These are phyloP conservation scores for Pristis pectinata DNA, from an alignment of 2,797 vertebrate genomes.

Conservation along the genomic window DNA sequence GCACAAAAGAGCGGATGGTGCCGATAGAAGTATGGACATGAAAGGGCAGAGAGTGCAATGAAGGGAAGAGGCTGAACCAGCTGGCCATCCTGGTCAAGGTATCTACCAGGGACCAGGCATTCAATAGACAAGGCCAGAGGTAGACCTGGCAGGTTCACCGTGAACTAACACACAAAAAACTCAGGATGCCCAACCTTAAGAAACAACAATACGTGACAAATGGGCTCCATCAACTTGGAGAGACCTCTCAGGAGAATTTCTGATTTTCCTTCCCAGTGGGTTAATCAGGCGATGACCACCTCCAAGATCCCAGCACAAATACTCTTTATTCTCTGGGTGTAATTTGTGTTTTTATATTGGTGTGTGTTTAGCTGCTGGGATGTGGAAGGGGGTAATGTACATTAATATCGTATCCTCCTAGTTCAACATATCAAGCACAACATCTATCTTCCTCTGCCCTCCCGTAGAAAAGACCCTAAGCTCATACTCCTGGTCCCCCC, in stretches of 20 bases:
- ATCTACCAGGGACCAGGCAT: background rate
- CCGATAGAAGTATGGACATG: conserved; percentile 96
- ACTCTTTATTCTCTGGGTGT: background rate
- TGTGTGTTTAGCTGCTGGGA: background rate
- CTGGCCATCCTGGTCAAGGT: background rate
- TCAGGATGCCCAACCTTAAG: background rate
- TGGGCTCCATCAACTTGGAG: background rate
- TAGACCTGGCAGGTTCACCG: background rate
- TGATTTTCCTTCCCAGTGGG: background rate
- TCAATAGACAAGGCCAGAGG: background rate
- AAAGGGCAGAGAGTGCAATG: background rate
- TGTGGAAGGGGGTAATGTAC: background rate
- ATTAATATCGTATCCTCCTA: too few relatives aligned
- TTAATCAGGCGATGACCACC: background rate
- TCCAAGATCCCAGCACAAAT: too few relatives aligned
- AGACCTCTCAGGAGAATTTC: background rate
- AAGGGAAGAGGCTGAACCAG: background rate
- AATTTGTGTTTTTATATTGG: background rate
- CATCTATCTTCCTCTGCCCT: too few relatives aligned
- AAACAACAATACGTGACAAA: background rate
- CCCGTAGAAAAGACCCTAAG: background rate
- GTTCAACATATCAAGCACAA: background rate
- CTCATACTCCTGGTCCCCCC: background rate
- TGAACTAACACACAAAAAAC: background rate
- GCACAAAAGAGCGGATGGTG: conserved; percentile 90